Conservation (phyloP, 2,888 invertebrate genomes). For the Diploptera punctata region DNA sequence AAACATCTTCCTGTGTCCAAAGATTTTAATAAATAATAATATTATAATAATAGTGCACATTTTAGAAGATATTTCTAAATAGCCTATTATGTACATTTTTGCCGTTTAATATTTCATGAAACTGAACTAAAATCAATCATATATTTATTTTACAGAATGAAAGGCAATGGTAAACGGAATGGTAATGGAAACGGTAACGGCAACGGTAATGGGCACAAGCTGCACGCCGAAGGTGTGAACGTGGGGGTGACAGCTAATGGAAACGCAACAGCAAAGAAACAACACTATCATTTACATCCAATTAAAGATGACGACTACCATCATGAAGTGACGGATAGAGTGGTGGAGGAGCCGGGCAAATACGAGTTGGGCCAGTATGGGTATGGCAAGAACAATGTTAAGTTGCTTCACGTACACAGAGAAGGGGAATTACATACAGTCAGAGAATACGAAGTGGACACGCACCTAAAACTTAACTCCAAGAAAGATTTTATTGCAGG, state of each 20-base stretch:
- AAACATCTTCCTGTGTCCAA: too few species aligned
- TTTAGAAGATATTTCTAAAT: too few species aligned
- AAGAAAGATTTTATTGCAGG: slow-evolving; percentile 74
- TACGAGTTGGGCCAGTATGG: slow-evolving; percentile 70
- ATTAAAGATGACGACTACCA: slow-evolving; percentile 2
- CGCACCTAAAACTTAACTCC: slow-evolving; percentile 71
- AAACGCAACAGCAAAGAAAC: background rate
- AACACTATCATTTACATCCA: background rate
- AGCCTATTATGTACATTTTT: too few species aligned
- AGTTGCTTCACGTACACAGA: slow-evolving; percentile 73
- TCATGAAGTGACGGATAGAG: background rate
- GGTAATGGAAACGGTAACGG: background rate
- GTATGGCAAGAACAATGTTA: slow-evolving; percentile 78
- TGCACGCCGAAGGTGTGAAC: too few species aligned
- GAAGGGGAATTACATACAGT: slow-evolving; percentile 72
- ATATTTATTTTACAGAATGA: background rate
- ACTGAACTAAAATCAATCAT: too few species aligned
- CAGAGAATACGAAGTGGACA: slow-evolving; percentile 76
- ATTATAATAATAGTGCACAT: too few species aligned
- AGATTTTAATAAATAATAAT: too few species aligned
- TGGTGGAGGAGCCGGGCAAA: slow-evolving; percentile 46
- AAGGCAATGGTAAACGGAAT: background rate
- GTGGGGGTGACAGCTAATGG: too few species aligned
- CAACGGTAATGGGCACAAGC: background rate
- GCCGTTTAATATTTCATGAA: too few species aligned